Evolutionary conservation across 2,888 invertebrate genomes (phyloP).

Genomic region (Apamea monoglypha): DNA sequence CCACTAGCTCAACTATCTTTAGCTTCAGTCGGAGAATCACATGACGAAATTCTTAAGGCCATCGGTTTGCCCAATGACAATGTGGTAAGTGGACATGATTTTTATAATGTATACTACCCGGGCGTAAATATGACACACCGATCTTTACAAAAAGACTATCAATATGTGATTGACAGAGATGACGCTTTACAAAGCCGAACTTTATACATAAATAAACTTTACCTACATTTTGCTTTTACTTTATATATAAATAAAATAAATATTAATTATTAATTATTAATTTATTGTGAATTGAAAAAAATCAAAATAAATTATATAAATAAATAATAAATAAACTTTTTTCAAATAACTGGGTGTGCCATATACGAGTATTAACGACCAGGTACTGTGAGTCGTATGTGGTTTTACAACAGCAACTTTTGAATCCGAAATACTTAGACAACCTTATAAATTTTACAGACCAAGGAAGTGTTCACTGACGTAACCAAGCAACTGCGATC

Average conservation of each 20-base stretch:
- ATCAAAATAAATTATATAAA: too few relatives aligned
- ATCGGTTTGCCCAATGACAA: slow-evolving; percentile 80
- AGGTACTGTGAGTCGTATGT: neutral
- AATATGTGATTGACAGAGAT: neutral
- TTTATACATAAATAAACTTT: too few relatives aligned
- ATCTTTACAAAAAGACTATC: neutral
- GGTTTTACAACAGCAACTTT: neutral
- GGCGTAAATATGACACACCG: neutral
- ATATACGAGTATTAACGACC: neutral
- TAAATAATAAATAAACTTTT: too few relatives aligned
- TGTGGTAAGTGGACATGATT: slow-evolving; percentile 65
- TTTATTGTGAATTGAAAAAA: too few relatives aligned
- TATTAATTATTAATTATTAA: too few relatives aligned
- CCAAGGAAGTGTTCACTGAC: slow-evolving; percentile 75
- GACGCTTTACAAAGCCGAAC: neutral
- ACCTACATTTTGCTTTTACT: too few relatives aligned
- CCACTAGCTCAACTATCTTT: slow-evolving; percentile 81
- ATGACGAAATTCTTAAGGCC: slow-evolving; percentile 78
- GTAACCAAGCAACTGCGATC: slow-evolving; percentile 70
- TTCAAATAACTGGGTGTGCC: neutral
- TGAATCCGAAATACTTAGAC: neutral
- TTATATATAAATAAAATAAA: too few relatives aligned
- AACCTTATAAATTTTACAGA: slow-evolving; percentile 69
- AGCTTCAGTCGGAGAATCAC: slow-evolving; percentile 80
- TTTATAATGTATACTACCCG: neutral